These are phyloP conservation scores for Adelges cooleyi DNA, from an alignment of 1,140 invertebrate species.

Conservation along the genomic window DNA sequence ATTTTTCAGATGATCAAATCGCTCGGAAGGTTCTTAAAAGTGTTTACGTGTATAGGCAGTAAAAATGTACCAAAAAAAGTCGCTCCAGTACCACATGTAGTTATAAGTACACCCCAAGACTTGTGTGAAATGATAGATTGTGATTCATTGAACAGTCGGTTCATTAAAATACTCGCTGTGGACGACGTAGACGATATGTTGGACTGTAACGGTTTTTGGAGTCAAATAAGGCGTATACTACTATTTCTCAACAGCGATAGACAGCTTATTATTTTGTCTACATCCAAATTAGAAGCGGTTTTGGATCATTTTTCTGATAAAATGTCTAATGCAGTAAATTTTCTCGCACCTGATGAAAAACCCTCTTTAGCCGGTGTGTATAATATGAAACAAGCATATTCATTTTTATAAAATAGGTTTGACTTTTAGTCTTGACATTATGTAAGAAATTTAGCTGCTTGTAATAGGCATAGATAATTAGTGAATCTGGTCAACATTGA, in stretches of 20 bases:
- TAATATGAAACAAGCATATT: not conserved
- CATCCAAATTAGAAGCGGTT: constrained; percentile 2
- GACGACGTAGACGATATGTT: constrained; percentile 12
- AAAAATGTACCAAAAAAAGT: constrained; percentile 9
- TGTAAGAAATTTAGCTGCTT: too few relatives aligned
- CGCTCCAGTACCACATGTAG: constrained; percentile 5
- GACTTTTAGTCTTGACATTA: too few relatives aligned
- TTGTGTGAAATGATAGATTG: constrained; percentile 11
- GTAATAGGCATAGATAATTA: too few relatives aligned
- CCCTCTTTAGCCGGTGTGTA: constrained; percentile 2
- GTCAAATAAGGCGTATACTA: not conserved
- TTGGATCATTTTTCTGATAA: constrained; percentile 3
- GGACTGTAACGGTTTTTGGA: not conserved
- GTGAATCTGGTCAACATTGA: too few relatives aligned
- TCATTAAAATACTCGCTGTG: constrained; percentile 11
- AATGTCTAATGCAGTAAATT: not conserved
- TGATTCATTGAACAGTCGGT: not conserved
- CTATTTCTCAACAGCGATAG: not conserved
- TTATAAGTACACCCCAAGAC: not conserved
- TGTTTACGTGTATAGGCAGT: constrained; percentile 9
- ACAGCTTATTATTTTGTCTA: not conserved
- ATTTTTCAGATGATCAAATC: constrained; percentile 13
- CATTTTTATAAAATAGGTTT: too few relatives aligned
- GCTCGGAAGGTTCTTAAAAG: constrained; percentile 9
- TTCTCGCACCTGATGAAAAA: not conserved